Base-by-base conservation (phyloP, 1,140 invertebrate genomes). In the Mercenaria mercenaria region DNA sequence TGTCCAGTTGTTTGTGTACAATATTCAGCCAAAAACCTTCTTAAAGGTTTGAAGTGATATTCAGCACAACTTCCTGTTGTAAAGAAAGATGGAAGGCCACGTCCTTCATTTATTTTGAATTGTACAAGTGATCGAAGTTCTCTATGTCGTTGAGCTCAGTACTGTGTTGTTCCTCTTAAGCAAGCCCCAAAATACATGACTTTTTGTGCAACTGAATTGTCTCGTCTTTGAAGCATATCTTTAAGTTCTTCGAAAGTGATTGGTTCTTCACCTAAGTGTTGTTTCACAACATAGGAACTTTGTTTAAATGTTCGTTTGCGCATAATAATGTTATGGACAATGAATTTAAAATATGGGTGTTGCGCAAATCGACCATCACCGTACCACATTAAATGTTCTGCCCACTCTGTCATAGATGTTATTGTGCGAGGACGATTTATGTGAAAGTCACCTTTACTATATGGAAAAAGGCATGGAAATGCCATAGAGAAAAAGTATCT, bases 311-410 rank as follows among this genome's bases (percentile, higher is more conserved):
- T 37, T 8, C 59, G 50, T 83, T 91, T 90, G 50, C 89, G 56
- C 29, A 72, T 83, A 18, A 91, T 81, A 0, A 91, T 92, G 34
- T 91, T 90, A n/a, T 92, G 88, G 13, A 91, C 84, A 50, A 92
- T 81, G 29, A 93, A 89, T 64, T 93, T 93, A 39, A 92, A 92
- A 67, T 88, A 88, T 26, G 41, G 79, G 50, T 93, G 89, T 26
- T 83, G 59, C n/a, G 88, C 81, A 90, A 89, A 91, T 0, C 91
- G 64, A 0, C 90, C 83, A 67, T 91, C 89, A 67, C 61, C 34
- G 76, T 85, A 89, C 91, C 90, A 91, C 15, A 90, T 20, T 20
- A 82, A 41, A 83, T 92, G 91, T 18, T 92, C 86, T 52, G 91
- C 89, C 89, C 86, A 91, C 20, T 92, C 64, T 26, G 82, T 37